Base-by-base conservation (phyloP, 2,888 invertebrate species). In the Andrena minutula region DNA sequence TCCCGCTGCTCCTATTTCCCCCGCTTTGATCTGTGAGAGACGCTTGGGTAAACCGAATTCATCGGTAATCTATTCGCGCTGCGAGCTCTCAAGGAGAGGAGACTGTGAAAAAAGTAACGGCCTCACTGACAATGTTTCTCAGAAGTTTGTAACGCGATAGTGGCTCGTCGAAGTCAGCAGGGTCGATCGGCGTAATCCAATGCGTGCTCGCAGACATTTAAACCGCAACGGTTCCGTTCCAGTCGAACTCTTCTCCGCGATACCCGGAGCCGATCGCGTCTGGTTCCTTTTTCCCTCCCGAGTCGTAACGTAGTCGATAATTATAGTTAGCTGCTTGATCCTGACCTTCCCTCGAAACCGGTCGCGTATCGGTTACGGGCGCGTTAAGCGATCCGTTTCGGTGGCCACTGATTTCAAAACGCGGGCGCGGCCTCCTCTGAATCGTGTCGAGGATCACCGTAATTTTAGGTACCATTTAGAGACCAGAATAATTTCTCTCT, bases 171-270 rank as follows among this genome's bases (percentile, higher is more conserved):
- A 78, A 79, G 70, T 79, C 10, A n/a, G 70, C 70, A 77, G 78
- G 78, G 72, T 72, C 47, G 80, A 78, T 80, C 72, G 47, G 66
- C 66, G 80, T 80, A 80, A 80, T 68, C 56, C 79, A 80, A 80
- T 68, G 80, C 80, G 32, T 4, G 23, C 66, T 63, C 35, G 28
- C 41, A 78, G 79, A 68, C 68, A 71, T 56, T 72, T 35, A 78
- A 80, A 80, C 80, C 80, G 68, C 80, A 80, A 35, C 28, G 72
- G 63, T 80, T 78, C 66, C 23, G 68, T 71, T 78, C 66, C 71
- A 60, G n/a, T 64, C 65, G 23, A 68, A 23, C 41, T 61, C 47
- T 66, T 61, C 35, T 51, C 7, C 60, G n/a, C 20, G 3, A 8
- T 47, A 16, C 47, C 2, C 56, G 56, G 51, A 49, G n/a, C 56